Evolutionary conservation across 2,797 vertebrate genomes (phyloP).

Genomic region (Merluccius polli): DNA sequence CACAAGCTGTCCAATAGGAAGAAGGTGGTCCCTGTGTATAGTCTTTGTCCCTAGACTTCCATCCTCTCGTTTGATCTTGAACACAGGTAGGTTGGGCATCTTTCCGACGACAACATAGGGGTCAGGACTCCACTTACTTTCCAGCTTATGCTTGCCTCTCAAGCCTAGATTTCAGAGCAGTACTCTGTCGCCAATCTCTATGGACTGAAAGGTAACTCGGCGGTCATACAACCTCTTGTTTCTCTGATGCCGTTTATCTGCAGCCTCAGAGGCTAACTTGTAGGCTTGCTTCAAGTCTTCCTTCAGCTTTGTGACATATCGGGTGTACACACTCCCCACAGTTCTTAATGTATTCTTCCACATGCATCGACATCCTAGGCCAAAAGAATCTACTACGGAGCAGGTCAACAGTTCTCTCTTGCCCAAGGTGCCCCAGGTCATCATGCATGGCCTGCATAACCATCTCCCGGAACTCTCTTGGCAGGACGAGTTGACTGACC

Average conservation of each 20-base stretch:
- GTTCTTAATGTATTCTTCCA: slow-evolving; percentile 17
- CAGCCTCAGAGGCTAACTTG: background rate
- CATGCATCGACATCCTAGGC: slow-evolving; percentile 18
- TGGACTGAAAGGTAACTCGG: background rate
- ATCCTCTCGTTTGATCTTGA: no score
- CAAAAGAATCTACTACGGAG: slow-evolving; percentile 17
- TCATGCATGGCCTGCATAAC: slow-evolving; percentile 19
- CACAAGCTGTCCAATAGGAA: background rate
- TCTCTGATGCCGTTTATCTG: background rate
- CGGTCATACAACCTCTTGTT: slow-evolving; percentile 13
- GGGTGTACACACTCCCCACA: slow-evolving; percentile 16
- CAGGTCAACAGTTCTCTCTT: slow-evolving; percentile 11
- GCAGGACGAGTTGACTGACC: slow-evolving; percentile 6
- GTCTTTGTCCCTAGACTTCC: no score
- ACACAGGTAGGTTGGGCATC: no score
- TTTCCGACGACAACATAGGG: slow-evolving; percentile 1
- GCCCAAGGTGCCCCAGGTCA: slow-evolving; percentile 18
- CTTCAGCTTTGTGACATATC: slow-evolving; percentile 6
- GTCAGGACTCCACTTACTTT: slow-evolving; percentile 3
- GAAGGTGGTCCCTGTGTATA: no score
- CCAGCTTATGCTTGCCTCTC: background rate
- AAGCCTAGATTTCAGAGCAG: background rate
- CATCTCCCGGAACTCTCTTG: background rate
- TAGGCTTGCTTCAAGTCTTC: slow-evolving; percentile 6
- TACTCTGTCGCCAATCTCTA: slow-evolving; percentile 8